Base-by-base conservation (phyloP, 2,888 invertebrate genomes). In the Prosopocoilus inquinatus region DNA sequence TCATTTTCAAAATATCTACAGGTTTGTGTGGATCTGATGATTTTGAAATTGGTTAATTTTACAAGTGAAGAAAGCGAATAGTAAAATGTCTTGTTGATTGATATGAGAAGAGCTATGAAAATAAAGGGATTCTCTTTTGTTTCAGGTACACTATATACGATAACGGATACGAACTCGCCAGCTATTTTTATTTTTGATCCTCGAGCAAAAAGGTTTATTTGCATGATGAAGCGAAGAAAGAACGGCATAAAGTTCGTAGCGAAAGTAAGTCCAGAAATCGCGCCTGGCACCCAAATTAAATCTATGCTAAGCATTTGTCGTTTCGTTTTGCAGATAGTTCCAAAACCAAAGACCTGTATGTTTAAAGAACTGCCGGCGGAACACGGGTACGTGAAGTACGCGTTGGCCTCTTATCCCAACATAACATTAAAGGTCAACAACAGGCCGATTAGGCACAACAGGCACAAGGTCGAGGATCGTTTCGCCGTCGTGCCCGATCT, bases 121-220 rank as follows among this genome's bases (percentile, higher is more conserved):
- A 47, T 38, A 28, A 32, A 44, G 35, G 46, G n/a, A 20, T 12
- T 28, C 20, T 34, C 53, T 50, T 54, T 53, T 35, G 36, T 63
- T 61, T 9, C 58, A 65, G 65, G 61, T 61, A 57, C 47, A 38
- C 54, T 65, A 47, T 63, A 60, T 50, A 64, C 59, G 46, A 60
- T 65, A 57, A 62, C 59, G 20, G 53, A 44, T 16, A 33, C 47
- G 48, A 44, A 47, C 54, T 61, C 63, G 50, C 53, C 60, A 60
- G 65, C 49, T 59, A 69, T 71, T 58, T 65, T 68, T 50, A 57
- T 72, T 35, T 73, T 67, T 58, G 70, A 73, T 56, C 65, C 67
- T 32, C 53, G 58, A 50, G 67, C 65, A 15, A 66, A 62, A 47
- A 68, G 65, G 59, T 73, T 71, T 58, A 69, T 73, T 34, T 73